These are phyloP conservation scores for Diplazon laetatorius DNA, from an alignment of 2,888 invertebrate species.

Conservation along the genomic window DNA sequence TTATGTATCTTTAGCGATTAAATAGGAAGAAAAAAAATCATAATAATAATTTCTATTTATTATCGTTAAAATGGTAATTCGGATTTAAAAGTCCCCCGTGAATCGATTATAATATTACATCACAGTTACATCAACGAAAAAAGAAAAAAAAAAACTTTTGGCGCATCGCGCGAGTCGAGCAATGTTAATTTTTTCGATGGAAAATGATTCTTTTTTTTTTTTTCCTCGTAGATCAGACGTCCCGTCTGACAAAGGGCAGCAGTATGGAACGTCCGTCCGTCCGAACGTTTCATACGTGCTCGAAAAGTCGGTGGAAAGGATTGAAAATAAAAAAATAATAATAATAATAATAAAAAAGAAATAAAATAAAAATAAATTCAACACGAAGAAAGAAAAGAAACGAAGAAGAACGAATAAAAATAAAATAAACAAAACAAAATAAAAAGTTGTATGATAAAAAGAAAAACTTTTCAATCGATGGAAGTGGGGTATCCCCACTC, in stretches of 20 bases:
- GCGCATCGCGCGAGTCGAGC: neutral
- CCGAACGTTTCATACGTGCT: neutral
- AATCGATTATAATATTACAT: too few species aligned
- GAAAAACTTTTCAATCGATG: conserved; percentile 58
- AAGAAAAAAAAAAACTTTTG: neutral
- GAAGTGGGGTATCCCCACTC: conserved; percentile 44
- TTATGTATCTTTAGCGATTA: too few species aligned
- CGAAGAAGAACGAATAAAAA: neutral
- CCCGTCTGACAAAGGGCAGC: neutral
- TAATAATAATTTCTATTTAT: conserved; percentile 11
- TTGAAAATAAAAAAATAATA: neutral
- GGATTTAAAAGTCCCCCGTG: too few species aligned
- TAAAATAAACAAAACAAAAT: too few species aligned
- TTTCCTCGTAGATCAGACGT: neutral
- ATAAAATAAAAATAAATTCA: conserved; percentile 12
- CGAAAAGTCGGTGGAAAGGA: conserved; percentile 8
- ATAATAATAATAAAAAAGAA: neutral
- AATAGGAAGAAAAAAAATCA: neutral
- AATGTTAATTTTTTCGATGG: too few species aligned
- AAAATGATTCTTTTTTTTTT: too few species aligned
- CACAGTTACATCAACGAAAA: too few species aligned
- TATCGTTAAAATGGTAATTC: too few species aligned
- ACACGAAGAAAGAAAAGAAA: neutral
- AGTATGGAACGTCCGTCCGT: neutral
- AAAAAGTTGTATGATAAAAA: conserved; percentile 54